Percentiles rank a stretch among this genome's conserved stretches.
Evolutionary conservation across 2,888 invertebrate species (phyloP).

Genomic region (Tillus elongatus): DNA sequence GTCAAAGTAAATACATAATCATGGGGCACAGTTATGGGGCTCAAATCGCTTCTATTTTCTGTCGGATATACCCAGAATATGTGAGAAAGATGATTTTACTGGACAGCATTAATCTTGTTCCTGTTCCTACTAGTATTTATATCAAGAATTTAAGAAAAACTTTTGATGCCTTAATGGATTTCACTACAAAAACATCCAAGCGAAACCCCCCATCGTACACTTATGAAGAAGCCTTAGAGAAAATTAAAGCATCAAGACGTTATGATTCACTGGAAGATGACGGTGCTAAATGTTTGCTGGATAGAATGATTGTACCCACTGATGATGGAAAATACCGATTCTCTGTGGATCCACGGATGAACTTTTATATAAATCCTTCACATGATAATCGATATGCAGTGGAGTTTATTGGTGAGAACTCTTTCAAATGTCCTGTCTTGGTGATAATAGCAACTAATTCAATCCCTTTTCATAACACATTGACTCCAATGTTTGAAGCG

Average conservation of each 20-base stretch:
- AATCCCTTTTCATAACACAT: slow-evolving; percentile 20
- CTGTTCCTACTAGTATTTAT: slow-evolving; percentile 25
- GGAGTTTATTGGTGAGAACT: slow-evolving; percentile 32
- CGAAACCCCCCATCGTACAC: slow-evolving; percentile 35
- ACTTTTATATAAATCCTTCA: slow-evolving; percentile 36
- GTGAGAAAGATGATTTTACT: slow-evolving; percentile 42
- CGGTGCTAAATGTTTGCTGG: slow-evolving; percentile 45
- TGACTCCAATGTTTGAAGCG: slow-evolving; percentile 22
- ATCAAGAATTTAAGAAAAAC: slow-evolving; percentile 31
- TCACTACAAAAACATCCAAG: slow-evolving; percentile 27
- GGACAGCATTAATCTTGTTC: slow-evolving; percentile 36
- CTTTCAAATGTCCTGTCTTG: slow-evolving; percentile 36
- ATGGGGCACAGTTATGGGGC: slow-evolving; percentile 45
- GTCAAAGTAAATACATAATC: slow-evolving; percentile 31
- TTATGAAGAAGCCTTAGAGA: slow-evolving; percentile 43
- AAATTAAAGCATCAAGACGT: slow-evolving; percentile 40
- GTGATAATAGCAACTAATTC: slow-evolving; percentile 30
- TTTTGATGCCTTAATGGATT: slow-evolving; percentile 36
- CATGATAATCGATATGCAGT: slow-evolving; percentile 28
- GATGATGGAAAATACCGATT: slow-evolving; percentile 45
- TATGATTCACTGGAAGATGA: slow-evolving; percentile 35
- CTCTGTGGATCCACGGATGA: slow-evolving; percentile 49
- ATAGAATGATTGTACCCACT: slow-evolving; percentile 41
- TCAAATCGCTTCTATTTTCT: slow-evolving; percentile 37
- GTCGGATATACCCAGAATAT: slow-evolving; percentile 39